Percentiles rank a stretch among this genome's conserved stretches.
phyloP scores from a whole-genome alignment of 2,113 vertebrate genomes.

The Dissostichus mawsoni region DNA sequence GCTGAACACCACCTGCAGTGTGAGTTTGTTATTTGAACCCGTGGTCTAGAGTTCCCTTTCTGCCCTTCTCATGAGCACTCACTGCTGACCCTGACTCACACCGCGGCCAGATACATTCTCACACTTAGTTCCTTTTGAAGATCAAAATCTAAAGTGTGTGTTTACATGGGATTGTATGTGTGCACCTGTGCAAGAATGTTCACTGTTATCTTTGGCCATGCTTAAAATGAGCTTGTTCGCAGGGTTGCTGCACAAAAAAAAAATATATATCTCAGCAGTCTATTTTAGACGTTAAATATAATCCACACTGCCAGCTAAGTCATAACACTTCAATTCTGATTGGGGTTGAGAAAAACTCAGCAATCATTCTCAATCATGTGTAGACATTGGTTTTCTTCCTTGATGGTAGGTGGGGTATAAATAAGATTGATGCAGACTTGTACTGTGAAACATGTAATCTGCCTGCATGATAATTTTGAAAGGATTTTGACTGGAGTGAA shows the following conservation, averaged over 20 bases:
- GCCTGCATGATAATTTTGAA: slow-evolving; percentile 47
- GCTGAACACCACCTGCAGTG: slow-evolving; percentile 74
- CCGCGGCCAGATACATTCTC: slow-evolving; percentile 16
- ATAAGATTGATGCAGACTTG: slow-evolving; percentile 52
- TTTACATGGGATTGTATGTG: neutral
- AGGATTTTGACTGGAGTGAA: slow-evolving; percentile 31
- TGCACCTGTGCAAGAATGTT: slow-evolving; percentile 17
- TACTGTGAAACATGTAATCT: slow-evolving; percentile 62
- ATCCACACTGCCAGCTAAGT: slow-evolving; percentile 49
- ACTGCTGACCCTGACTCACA: slow-evolving; percentile 54
- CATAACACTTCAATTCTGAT: slow-evolving; percentile 60
- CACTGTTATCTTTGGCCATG: slow-evolving; percentile 8
- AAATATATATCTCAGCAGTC: slow-evolving; percentile 30
- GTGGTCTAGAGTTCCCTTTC: slow-evolving; percentile 69
- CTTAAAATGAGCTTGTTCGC: slow-evolving; percentile 6
- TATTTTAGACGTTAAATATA: slow-evolving; percentile 58
- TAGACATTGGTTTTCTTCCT: slow-evolving; percentile 44
- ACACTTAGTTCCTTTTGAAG: neutral
- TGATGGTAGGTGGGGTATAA: slow-evolving; percentile 53
- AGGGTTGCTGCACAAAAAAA: neutral
- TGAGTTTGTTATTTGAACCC: slow-evolving; percentile 80
- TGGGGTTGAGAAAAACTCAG: slow-evolving; percentile 53
- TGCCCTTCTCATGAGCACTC: slow-evolving; percentile 69
- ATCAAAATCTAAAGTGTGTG: neutral
- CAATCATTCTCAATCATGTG: slow-evolving; percentile 59